Conservation (phyloP, 2,888 invertebrate species). For the Pantelozetes paolii region DNA sequence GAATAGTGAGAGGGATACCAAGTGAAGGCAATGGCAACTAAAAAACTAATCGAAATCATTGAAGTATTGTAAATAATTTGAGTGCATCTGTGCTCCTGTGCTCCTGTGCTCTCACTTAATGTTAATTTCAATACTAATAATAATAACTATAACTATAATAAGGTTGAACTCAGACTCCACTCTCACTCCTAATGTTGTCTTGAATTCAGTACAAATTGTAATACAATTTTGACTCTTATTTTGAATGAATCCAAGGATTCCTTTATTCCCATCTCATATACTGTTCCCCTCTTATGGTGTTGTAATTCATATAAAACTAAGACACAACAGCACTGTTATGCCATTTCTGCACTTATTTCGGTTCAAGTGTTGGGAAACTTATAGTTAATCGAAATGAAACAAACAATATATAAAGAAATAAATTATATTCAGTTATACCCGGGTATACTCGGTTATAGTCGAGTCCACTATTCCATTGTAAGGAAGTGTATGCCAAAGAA, state of each 20-base stretch:
- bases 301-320: no score
- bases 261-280: not conserved
- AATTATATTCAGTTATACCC: constrained; percentile 11
- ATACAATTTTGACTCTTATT: constrained; percentile 18
- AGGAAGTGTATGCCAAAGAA: constrained; percentile 16
- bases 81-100: constrained; percentile 5
- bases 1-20: not conserved
- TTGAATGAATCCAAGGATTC: not conserved
- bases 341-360: not conserved
- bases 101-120: not conserved
- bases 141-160: constrained; percentile 25
- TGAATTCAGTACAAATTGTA: not conserved
- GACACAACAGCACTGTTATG: no score
- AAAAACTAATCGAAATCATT: not conserved
- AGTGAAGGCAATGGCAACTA: not conserved
- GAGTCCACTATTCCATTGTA: not conserved
- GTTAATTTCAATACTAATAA: not conserved
- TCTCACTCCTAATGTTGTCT: not conserved
- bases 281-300: not conserved
- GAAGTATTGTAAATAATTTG: not conserved
- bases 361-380: not conserved
- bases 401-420: constrained; percentile 3
- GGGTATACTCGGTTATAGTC: not conserved
- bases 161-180: not conserved
- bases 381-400: constrained; percentile 6